Conservation (phyloP, 2,797 vertebrate genomes). For the Bufotes viridis region DNA sequence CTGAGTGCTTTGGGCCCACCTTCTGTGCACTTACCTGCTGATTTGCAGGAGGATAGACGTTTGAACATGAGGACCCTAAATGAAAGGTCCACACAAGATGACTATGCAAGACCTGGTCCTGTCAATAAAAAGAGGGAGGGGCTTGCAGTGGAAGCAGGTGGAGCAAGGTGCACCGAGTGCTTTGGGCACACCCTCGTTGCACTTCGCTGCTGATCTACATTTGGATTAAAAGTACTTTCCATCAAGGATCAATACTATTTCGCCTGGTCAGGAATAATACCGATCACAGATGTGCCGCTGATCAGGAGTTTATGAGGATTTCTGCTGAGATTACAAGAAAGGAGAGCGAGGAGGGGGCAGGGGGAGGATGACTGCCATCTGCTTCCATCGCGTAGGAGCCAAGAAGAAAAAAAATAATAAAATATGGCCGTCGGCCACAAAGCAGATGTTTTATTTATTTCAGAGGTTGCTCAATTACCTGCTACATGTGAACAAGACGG, state of each 20-base stretch:
- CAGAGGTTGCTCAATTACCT: neutral
- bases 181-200: too few relatives aligned
- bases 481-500: neutral
- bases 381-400: neutral
- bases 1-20: too few relatives aligned
- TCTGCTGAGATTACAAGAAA: neutral
- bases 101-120: too few relatives aligned
- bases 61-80: too few relatives aligned
- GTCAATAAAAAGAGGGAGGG: too few relatives aligned
- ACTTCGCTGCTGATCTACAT: too few relatives aligned
- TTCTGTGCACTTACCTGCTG: too few relatives aligned
- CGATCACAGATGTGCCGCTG: neutral
- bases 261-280: neutral
- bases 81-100: too few relatives aligned
- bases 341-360: too few relatives aligned
- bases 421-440: neutral
- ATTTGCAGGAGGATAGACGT: too few relatives aligned
- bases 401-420: neutral
- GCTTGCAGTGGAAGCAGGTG: too few relatives aligned
- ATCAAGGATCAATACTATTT: neutral
- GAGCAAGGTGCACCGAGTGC: too few relatives aligned
- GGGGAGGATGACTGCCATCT: neutral
- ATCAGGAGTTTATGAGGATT: neutral
- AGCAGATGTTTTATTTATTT: constrained; percentile 2
- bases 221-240: neutral